Evolutionary conservation across 2,797 vertebrate species (phyloP).

Genomic region (Phoeniculus purpureus): DNA sequence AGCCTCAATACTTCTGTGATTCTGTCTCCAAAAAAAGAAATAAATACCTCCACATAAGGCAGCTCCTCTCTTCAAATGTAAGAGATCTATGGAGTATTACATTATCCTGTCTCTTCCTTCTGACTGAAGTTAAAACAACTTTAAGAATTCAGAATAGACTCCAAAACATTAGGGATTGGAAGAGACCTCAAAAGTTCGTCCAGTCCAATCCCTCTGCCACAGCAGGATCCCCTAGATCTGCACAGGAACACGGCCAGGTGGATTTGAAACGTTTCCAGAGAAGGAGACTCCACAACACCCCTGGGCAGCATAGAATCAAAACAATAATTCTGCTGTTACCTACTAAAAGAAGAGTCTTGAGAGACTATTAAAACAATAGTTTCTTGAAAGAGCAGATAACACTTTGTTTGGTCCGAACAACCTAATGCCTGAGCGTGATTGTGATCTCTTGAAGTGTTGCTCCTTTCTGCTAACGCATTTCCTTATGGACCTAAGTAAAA

Average conservation of each 20-base stretch:
- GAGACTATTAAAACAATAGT: too few relatives aligned
- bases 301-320: too few relatives aligned
- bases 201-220: too few relatives aligned
- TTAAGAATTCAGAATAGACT: neutral
- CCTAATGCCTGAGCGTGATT: accelerated
- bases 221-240: too few relatives aligned
- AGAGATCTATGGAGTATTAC: neutral
- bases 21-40: neutral
- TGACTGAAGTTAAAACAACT: neutral
- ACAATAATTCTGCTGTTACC: neutral
- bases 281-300: too few relatives aligned
- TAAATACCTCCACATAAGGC: neutral
- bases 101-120: neutral
- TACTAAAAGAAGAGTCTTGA: neutral
- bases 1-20: too few relatives aligned
- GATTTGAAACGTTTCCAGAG: too few relatives aligned
- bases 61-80: neutral
- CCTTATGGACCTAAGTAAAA: neutral
- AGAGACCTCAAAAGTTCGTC: too few relatives aligned
- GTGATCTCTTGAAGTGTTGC: neutral
- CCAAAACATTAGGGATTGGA: too few relatives aligned
- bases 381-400: neutral
- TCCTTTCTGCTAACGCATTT: too few relatives aligned
- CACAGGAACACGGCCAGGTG: too few relatives aligned
- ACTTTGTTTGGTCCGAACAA: neutral